These are phyloP conservation scores for Spilosoma lubricipeda DNA, from an alignment of 2,888 invertebrate species.

Conservation along the genomic window DNA sequence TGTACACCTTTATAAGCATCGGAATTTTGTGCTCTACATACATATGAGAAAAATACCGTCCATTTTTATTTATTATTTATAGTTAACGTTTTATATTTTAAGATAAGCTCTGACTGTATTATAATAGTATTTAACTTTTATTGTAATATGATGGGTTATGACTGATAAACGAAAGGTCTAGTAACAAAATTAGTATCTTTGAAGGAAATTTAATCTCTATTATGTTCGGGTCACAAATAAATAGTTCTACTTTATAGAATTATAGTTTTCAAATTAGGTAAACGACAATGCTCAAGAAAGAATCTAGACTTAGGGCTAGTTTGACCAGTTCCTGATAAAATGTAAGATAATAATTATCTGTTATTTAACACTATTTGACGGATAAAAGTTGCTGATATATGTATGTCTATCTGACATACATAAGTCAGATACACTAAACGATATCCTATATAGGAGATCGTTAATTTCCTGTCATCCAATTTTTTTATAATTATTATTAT, in stretches of 20 bases:
- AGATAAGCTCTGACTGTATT: background rate
- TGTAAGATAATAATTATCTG: too few relatives aligned
- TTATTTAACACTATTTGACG: too few relatives aligned
- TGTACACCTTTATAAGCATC: too few relatives aligned
- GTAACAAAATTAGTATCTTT: background rate
- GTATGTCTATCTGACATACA: too few relatives aligned
- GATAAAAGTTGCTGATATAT: too few relatives aligned
- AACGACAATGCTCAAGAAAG: background rate
- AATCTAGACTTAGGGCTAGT: background rate
- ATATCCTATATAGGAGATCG: too few relatives aligned
- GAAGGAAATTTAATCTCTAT: background rate
- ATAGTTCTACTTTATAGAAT: background rate
- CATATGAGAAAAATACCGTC: conserved; percentile 11
- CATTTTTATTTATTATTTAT: conserved; percentile 10
- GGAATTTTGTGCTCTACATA: background rate
- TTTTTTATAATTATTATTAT: too few relatives aligned
- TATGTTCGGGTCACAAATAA: background rate
- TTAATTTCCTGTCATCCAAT: too few relatives aligned
- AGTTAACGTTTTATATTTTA: background rate
- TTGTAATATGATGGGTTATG: background rate
- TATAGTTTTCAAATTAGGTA: background rate
- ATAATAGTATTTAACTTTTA: background rate
- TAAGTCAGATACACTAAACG: too few relatives aligned
- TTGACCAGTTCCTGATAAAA: too few relatives aligned
- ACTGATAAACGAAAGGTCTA: background rate